Evolutionary conservation across 2,888 invertebrate species (phyloP).

Genomic region (Metellina segmentata): DNA sequence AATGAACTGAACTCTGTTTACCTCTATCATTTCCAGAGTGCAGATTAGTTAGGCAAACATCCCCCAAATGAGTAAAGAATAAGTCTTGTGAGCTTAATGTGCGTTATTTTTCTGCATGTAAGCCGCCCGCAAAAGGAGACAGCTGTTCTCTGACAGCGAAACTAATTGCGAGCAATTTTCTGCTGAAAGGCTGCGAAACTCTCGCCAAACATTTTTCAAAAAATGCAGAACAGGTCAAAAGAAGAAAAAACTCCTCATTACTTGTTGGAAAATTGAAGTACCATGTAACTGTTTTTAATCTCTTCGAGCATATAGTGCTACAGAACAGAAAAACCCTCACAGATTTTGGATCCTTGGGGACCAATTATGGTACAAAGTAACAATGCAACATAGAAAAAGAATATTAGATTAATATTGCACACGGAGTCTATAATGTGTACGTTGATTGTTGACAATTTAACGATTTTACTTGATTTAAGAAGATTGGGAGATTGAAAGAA

Average conservation of each 20-base stretch:
- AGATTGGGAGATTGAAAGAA: too few relatives aligned
- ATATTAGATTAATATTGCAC: too few relatives aligned
- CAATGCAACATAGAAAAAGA: too few relatives aligned
- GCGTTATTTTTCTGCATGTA: not conserved
- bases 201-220: not conserved
- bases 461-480: too few relatives aligned
- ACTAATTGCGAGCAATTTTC: not conserved
- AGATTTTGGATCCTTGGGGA: too few relatives aligned
- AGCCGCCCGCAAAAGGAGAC: not conserved
- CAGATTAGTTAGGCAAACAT: conserved; percentile 1
- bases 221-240: not conserved
- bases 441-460: too few relatives aligned
- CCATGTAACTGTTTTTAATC: too few relatives aligned
- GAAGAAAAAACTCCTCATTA: not conserved
- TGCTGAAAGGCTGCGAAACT: not conserved
- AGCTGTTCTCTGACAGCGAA: not conserved
- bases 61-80: not conserved
- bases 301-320: too few relatives aligned
- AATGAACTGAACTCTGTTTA: not conserved
- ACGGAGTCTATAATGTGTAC: too few relatives aligned
- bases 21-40: not conserved
- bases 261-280: not conserved
- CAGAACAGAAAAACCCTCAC: too few relatives aligned
- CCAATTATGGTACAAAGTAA: too few relatives aligned
- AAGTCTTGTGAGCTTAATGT: not conserved